These are phyloP conservation scores for Scaptomyza pallida DNA, from an alignment of 1,140 invertebrate species.

Conservation along the genomic window DNA sequence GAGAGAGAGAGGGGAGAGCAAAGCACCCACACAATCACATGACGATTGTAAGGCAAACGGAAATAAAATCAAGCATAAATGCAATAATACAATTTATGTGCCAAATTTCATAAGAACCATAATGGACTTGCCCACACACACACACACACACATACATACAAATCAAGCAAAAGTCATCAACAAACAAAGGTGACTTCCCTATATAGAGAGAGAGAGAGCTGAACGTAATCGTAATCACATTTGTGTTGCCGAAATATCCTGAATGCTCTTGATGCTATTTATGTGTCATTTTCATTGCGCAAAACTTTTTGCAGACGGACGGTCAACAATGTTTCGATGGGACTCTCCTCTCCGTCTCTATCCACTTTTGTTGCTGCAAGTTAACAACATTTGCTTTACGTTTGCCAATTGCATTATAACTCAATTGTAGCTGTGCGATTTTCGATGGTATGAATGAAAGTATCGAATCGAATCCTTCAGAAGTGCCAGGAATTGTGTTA, in stretches of 20 bases:
- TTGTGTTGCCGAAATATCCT: constrained; percentile 49
- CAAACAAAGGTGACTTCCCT: constrained; percentile 75
- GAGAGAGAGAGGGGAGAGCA: too few relatives aligned
- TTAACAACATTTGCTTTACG: constrained; percentile 80
- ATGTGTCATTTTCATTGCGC: constrained; percentile 70
- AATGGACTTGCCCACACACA: constrained; percentile 59
- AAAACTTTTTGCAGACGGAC: constrained; percentile 54
- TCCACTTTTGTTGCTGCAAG: constrained; percentile 35
- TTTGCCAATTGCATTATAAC: constrained; percentile 83
- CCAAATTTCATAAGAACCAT: constrained; percentile 80
- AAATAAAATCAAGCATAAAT: constrained; percentile 84
- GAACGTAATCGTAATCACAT: constrained; percentile 74
- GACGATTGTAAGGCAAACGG: constrained; percentile 58
- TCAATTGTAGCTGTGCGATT: constrained; percentile 78
- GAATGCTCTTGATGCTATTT: constrained; percentile 65
- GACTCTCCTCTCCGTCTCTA: not conserved
- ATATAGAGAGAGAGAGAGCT: constrained; percentile 1
- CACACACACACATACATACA: constrained; percentile 27
- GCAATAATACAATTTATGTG: constrained; percentile 83
- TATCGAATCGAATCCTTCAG: constrained; percentile 42
- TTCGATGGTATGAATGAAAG: constrained; percentile 50
- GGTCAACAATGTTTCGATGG: constrained; percentile 52
- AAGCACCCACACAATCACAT: constrained; percentile 59
- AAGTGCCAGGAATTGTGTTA: too few relatives aligned
- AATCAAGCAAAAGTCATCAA: constrained; percentile 58